phyloP scores from a whole-genome alignment of 2,888 invertebrate genomes.

The Drosophila emarginata region DNA sequence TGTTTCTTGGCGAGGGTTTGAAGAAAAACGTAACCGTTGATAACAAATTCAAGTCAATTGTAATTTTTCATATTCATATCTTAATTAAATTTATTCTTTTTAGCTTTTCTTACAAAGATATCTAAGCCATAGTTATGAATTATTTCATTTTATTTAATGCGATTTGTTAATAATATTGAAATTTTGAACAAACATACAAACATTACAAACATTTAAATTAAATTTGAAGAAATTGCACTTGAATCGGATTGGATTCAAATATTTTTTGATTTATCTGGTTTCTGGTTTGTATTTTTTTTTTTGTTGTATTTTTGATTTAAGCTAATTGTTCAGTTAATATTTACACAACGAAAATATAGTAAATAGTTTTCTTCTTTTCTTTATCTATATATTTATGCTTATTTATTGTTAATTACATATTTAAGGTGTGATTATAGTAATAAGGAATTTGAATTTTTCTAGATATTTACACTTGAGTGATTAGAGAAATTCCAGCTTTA shows the following conservation, averaged over 20 bases:
- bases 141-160: slow-evolving; percentile 59
- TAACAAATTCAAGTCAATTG: slow-evolving; percentile 29
- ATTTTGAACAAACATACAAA: slow-evolving; percentile 69
- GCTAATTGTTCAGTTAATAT: slow-evolving; percentile 43
- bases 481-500: slow-evolving; percentile 45
- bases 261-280: slow-evolving; percentile 38
- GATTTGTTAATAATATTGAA: slow-evolving; percentile 37
- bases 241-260: slow-evolving; percentile 61
- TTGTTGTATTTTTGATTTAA: slow-evolving; percentile 30
- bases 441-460: slow-evolving; percentile 52
- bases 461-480: slow-evolving; percentile 59
- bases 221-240: slow-evolving; percentile 62
- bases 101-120: slow-evolving; percentile 40
- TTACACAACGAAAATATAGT: slow-evolving; percentile 48
- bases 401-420: too few species aligned
- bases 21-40: slow-evolving; percentile 1
- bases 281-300: slow-evolving; percentile 44
- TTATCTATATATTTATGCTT: slow-evolving; percentile 25
- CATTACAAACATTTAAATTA: slow-evolving; percentile 72
- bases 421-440: slow-evolving; percentile 25
- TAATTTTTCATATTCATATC: slow-evolving; percentile 26
- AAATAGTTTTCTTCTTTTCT: slow-evolving; percentile 16
- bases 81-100: slow-evolving; percentile 45
- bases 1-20: slow-evolving; percentile 7
- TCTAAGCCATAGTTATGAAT: slow-evolving; percentile 39